Base-by-base conservation (phyloP, 2,113 vertebrate species). In the Rhineura floridana region DNA sequence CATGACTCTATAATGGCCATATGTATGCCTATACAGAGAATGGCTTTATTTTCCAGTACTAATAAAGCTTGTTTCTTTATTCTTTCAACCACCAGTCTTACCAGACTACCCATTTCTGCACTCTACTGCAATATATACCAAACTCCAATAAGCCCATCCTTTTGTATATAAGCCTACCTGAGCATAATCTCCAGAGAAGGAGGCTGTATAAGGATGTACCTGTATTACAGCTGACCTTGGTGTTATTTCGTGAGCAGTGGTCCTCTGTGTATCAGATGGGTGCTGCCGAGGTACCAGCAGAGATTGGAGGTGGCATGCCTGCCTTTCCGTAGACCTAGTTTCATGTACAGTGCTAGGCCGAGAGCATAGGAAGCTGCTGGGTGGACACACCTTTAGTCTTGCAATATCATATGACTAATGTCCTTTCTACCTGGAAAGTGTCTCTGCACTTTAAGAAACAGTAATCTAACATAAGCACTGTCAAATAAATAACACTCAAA, bases 381-480 rank as follows among this genome's bases (percentile, higher is more conserved):
- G 1, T 3, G 83, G 89, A 85, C 11, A 72, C 5, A 19, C 87
- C 88, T 70, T 50, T 86, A 94, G 46, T 70, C 89, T 80, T 89
- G 73, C 84, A 76, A 42, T 21, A 91, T 62, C 19, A 88, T 93
- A 83, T 76, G 30, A 85, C 25, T 84, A 87, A 85, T 50, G 76
- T 63, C 50, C 0, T 88, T 93, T 86, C 83, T 77, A 59, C 79
- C 87, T 36, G 55, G 69, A 94, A 92, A 94, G 46, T 33, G 19
- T 65, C 48, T 89, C 67, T 1, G 0, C 15, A n/a, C 44, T 79
- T 83, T 52, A 59, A 88, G 80, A 17, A 73, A 75, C 65, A 59
- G 84, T 63, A 87, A 44, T 30, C 86, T 73, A 94, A 93, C 91
- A 78, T 70, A 92, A 95, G 90, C 28, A 46, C 15, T 52, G 33